phyloP scores from a whole-genome alignment of 2,797 vertebrate species.

The Enteromius afrohamiltoni region DNA sequence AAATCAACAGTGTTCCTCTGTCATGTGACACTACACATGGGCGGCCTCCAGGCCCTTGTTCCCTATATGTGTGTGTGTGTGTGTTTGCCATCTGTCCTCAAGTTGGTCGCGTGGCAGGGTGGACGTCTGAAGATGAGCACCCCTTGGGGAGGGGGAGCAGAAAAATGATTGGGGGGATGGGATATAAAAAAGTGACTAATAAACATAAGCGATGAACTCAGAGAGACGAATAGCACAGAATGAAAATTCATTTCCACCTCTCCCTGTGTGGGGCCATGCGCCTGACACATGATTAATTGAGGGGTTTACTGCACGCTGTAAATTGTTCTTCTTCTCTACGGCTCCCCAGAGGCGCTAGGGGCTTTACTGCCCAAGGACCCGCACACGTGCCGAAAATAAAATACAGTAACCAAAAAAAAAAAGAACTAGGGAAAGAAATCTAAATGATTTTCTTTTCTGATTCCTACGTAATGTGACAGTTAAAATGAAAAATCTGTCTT shows the following conservation, averaged over 20 bases:
- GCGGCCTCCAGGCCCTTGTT: slow-evolving; percentile 68
- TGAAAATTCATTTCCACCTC: slow-evolving; percentile 94
- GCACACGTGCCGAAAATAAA: slow-evolving; percentile 60
- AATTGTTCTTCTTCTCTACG: slow-evolving; percentile 85
- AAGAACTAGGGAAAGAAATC: slow-evolving; percentile 10
- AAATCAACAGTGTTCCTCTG: slow-evolving; percentile 88
- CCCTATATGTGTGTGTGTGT: slow-evolving; percentile 50
- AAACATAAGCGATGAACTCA: slow-evolving; percentile 96
- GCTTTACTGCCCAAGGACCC: slow-evolving; percentile 79
- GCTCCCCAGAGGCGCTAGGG: slow-evolving; percentile 74
- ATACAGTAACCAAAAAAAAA: slow-evolving; percentile 45
- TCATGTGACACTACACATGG: slow-evolving; percentile 84
- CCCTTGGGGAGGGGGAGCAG: slow-evolving; percentile 58
- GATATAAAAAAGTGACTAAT: slow-evolving; percentile 87
- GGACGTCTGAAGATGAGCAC: slow-evolving; percentile 70
- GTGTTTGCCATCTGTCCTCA: slow-evolving; percentile 76
- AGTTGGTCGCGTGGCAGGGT: slow-evolving; percentile 70
- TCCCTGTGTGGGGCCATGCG: slow-evolving; percentile 85
- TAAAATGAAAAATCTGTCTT: not conserved
- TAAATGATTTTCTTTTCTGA: not conserved
- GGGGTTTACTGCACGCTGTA: slow-evolving; percentile 88
- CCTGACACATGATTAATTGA: slow-evolving; percentile 90
- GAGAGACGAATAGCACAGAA: slow-evolving; percentile 86
- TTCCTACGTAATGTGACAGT: not conserved
- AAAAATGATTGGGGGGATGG: slow-evolving; percentile 70